Conservation (phyloP, 2,888 invertebrate genomes). For the Poecilus cupreus region DNA sequence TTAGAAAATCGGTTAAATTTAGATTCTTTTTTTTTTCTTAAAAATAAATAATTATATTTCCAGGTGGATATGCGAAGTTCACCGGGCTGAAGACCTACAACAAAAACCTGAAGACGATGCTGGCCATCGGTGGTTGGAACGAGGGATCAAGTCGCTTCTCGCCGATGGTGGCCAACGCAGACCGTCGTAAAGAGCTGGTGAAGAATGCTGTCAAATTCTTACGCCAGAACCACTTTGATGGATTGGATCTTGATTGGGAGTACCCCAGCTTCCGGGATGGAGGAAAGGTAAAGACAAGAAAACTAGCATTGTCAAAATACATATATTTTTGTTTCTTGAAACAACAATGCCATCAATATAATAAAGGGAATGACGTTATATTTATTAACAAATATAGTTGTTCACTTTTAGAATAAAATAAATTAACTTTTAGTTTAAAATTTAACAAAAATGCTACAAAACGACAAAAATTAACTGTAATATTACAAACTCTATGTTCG, state of each 20-base stretch:
- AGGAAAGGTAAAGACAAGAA: slow-evolving; percentile 73
- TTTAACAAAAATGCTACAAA: too few species aligned
- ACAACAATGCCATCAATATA: too few species aligned
- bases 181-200: slow-evolving; percentile 86
- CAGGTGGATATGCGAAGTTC: slow-evolving; percentile 96
- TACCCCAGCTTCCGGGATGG: slow-evolving; percentile 90
- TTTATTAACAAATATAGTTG: too few species aligned
- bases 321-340: too few species aligned
- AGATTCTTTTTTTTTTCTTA: neutral
- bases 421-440: too few species aligned
- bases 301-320: too few species aligned
- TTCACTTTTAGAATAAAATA: too few species aligned
- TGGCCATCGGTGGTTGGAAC: slow-evolving; percentile 96
- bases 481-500: too few species aligned
- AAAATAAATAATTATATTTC: slow-evolving; percentile 16
- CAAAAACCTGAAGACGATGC: slow-evolving; percentile 90
- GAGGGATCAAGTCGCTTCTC: slow-evolving; percentile 93
- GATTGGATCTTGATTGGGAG: slow-evolving; percentile 95
- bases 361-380: too few species aligned
- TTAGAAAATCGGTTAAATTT: too few species aligned
- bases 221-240: slow-evolving; percentile 94
- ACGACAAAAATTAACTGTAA: too few species aligned
- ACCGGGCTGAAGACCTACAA: slow-evolving; percentile 95
- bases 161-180: slow-evolving; percentile 87
- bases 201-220: slow-evolving; percentile 90